phyloP scores from a whole-genome alignment of 2,888 invertebrate genomes.

The Cyclophora punctaria region DNA sequence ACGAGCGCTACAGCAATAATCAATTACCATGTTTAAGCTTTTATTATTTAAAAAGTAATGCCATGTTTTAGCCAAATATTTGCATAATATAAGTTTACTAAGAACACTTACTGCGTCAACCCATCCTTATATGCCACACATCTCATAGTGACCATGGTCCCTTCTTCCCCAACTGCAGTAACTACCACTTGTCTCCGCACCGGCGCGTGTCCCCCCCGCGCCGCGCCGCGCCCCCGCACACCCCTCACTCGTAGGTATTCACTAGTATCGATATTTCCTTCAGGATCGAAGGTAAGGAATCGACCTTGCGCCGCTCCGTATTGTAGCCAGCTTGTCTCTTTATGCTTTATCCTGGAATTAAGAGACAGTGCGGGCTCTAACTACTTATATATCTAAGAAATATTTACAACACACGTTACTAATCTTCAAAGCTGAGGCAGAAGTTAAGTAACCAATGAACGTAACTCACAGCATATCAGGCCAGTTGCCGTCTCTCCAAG shows the following conservation, averaged over 20 bases:
- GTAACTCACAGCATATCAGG: slow-evolving; percentile 64
- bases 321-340: slow-evolving; percentile 74
- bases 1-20: neutral
- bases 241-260: slow-evolving; percentile 70
- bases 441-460: too few relatives aligned
- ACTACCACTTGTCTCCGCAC: slow-evolving; percentile 46
- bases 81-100: neutral
- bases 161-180: slow-evolving; percentile 63
- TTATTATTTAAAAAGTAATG: neutral
- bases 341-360: slow-evolving; percentile 44
- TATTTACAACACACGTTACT: too few relatives aligned
- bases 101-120: slow-evolving; percentile 73
- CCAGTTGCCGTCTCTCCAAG: slow-evolving; percentile 77
- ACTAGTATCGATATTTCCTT: slow-evolving; percentile 39
- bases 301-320: slow-evolving; percentile 78
- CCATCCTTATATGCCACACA: slow-evolving; percentile 63
- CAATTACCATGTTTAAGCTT: neutral
- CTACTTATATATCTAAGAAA: too few relatives aligned
- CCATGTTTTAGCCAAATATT: neutral
- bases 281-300: slow-evolving; percentile 56
- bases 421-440: too few relatives aligned
- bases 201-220: slow-evolving; percentile 31
- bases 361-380: too few relatives aligned
- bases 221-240: slow-evolving; percentile 61
- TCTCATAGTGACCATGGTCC: slow-evolving; percentile 73